Conservation (phyloP, 2,888 invertebrate species). For the Resseliella maxima region DNA sequence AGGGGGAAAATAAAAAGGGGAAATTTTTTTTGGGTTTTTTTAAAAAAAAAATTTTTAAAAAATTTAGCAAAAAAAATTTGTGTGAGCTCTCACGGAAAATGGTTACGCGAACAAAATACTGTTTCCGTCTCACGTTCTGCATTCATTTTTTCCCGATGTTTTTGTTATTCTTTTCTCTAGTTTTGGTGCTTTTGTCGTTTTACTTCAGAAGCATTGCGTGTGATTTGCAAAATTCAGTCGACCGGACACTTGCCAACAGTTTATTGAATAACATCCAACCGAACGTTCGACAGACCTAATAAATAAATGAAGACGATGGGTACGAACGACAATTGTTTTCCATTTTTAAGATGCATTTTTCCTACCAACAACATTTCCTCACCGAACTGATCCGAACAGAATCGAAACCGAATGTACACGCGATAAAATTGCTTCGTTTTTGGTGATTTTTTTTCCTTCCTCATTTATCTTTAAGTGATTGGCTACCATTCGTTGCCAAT, state of each 20-base stretch:
- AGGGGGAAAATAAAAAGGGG: no score
- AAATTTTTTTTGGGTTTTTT: no score
- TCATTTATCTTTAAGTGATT: constrained; percentile 15
- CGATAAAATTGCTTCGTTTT: background rate
- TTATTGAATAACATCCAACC: background rate
- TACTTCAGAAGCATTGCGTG: background rate
- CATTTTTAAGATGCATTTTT: constrained; percentile 15
- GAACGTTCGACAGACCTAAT: background rate
- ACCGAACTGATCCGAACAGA: background rate
- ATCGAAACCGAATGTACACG: background rate
- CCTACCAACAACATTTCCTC: no score
- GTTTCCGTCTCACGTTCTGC: background rate
- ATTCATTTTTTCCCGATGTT: background rate
- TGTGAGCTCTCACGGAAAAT: constrained; percentile 53
- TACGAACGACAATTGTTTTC: constrained; percentile 4
- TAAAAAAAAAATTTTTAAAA: no score
- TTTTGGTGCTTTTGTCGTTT: background rate
- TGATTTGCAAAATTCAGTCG: constrained; percentile 5
- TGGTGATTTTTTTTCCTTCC: background rate
- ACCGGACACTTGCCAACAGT: background rate
- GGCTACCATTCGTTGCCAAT: background rate
- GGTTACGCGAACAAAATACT: background rate
- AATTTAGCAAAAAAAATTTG: no score
- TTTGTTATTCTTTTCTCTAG: background rate
- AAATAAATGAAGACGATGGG: background rate